Evolutionary conservation across 2,113 vertebrate species (phyloP), one percentile per base, ranked within the genome.

Genomic region (Dicrurus megarhynchus): DNA sequence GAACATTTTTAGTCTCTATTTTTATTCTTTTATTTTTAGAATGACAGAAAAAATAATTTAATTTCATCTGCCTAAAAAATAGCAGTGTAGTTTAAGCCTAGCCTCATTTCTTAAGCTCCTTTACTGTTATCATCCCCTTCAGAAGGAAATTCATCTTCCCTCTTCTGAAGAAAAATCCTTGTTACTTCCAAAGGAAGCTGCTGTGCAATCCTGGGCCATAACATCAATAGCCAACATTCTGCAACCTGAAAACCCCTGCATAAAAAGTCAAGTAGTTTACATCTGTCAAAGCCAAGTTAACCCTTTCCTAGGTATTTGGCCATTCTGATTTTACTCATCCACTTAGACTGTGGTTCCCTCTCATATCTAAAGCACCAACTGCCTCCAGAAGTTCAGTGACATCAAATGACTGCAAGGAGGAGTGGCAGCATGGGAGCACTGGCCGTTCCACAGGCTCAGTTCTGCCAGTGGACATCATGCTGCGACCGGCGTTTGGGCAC

Each of bases 221-320:
- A n/a, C 10, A 49, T 11, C 68, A 60, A 3, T 9, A 77, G 63
- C 9, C 1, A 4, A 32, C 15, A 32, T 63, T 26, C 39, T 87
- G 39, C 44, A 77, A n/a, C 18, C 26, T 53, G 27, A 1, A 3
- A n/a, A 2, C 1, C 10, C 4, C 8, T 82, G 8, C 20, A 23
- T 8, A 76, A 81, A 81, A 88, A 63, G 3, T 12, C 7, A 61
- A 63, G 30, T 1, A 20, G 17, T 37, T 86, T 32, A 56, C 17
- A 37, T 21, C 15, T 52, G 16, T 14, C 33, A 84, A 74, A 89
- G 28, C 30, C 67, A 74, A 64, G 9, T 26, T 50, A 57, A 30
- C 15, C 21, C 44, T 75, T 75, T 64, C 42, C n/a, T 41, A 44
- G 17, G 26, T 3, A 9, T n/a, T 30, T 67, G 64, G 18, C 19